These are phyloP conservation scores for Unio delphinus DNA, from an alignment of 2,888 invertebrate genomes.

Conservation along the genomic window DNA sequence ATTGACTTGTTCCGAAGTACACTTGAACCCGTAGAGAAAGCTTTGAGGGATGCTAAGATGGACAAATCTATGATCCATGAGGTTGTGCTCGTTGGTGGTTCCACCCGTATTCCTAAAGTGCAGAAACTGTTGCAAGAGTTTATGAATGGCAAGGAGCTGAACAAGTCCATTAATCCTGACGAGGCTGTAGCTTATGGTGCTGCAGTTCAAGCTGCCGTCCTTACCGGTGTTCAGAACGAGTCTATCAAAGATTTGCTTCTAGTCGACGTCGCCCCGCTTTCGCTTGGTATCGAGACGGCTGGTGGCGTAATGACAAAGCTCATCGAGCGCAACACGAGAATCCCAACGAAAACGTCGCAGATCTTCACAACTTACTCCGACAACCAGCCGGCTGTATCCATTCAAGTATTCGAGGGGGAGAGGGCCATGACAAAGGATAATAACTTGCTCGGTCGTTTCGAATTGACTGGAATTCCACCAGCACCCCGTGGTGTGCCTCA, in stretches of 20 bases:
- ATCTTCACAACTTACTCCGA: conserved; percentile 90
- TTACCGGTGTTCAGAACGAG: conserved; percentile 80
- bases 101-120: conserved; percentile 65
- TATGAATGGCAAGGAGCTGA: conserved; percentile 61
- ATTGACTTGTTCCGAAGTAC: conserved; percentile 75
- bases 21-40: conserved; percentile 84
- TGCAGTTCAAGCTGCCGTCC: conserved; percentile 73
- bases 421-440: conserved; percentile 96
- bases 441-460: conserved; percentile 74
- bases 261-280: conserved; percentile 76
- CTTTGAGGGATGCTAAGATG: conserved; percentile 83
- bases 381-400: conserved; percentile 78
- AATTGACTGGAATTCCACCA: conserved; percentile 63
- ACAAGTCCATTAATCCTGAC: conserved; percentile 85
- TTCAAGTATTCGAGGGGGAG: conserved; percentile 88
- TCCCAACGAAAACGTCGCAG: conserved; percentile 65
- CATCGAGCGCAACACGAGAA: conserved; percentile 60
- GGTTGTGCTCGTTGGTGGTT: conserved; percentile 84
- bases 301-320: conserved; percentile 65
- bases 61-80: conserved; percentile 84
- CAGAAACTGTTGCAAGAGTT: conserved; percentile 64
- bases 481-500: conserved; percentile 65
- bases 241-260: conserved; percentile 87
- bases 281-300: conserved; percentile 76
- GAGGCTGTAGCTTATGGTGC: conserved; percentile 89